These are phyloP conservation scores for Galaxias olidus DNA, from an alignment of 2,797 vertebrate genomes.

Conservation along the genomic window DNA sequence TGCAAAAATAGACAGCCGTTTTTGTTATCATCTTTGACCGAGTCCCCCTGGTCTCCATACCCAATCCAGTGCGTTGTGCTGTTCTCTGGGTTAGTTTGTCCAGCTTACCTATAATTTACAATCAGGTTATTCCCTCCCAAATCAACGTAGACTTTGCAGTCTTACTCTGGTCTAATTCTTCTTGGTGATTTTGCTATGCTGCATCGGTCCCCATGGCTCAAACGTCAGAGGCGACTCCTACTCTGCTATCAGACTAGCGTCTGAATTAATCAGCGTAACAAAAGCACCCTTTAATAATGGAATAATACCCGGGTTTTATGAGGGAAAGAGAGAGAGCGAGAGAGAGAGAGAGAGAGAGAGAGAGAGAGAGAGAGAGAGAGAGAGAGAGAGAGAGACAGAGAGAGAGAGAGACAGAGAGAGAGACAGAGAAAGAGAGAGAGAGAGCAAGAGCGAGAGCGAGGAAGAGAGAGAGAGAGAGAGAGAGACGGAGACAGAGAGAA, in stretches of 20 bases:
- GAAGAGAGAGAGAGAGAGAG: background rate
- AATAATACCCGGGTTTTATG: constrained; percentile 17
- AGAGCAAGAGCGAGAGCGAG: background rate
- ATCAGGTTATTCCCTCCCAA: too few relatives aligned
- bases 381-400: constrained; percentile 1
- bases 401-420: constrained; percentile 22
- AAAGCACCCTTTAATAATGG: constrained; percentile 6
- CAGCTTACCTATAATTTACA: too few relatives aligned
- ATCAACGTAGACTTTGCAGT: too few relatives aligned
- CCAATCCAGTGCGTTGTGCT: too few relatives aligned
- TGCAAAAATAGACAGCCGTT: too few relatives aligned
- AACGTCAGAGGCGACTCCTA: background rate
- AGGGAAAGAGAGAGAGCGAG: constrained; percentile 40
- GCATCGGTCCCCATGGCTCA: background rate
- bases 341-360: constrained; percentile 32
- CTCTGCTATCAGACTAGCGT: constrained; percentile 16
- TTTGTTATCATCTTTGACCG: too few relatives aligned
- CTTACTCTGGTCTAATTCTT: too few relatives aligned
- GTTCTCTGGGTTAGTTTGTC: too few relatives aligned
- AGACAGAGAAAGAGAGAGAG: background rate
- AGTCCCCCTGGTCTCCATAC: too few relatives aligned
- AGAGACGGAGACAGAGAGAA: background rate
- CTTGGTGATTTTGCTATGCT: too few relatives aligned
- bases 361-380: constrained; percentile 23
- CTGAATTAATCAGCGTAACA: constrained; percentile 16